phyloP scores from a whole-genome alignment of 2,113 vertebrate genomes.

The Cynoglossus semilaevis region DNA sequence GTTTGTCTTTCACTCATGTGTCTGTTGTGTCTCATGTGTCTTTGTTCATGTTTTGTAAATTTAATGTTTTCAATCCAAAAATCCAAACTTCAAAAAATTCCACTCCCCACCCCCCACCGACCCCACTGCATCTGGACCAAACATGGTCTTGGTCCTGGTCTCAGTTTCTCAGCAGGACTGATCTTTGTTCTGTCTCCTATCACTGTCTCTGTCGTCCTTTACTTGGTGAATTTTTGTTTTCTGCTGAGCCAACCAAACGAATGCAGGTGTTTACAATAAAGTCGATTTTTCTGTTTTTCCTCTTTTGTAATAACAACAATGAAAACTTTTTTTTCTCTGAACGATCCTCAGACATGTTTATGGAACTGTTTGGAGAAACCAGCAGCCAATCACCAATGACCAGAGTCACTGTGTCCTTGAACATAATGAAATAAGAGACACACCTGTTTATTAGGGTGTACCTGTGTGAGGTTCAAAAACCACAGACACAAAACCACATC shows the following conservation, averaged over 20 bases:
- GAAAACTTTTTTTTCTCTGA: neutral
- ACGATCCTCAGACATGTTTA: neutral
- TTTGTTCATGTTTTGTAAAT: conserved; percentile 14
- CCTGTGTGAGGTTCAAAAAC: too few relatives aligned
- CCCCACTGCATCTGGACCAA: conserved; percentile 40
- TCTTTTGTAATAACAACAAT: neutral
- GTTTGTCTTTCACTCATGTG: neutral
- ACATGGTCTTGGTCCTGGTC: conserved; percentile 8
- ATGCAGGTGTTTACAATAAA: conserved; percentile 9
- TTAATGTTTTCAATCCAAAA: neutral
- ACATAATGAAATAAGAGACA: too few relatives aligned
- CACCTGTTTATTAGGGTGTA: too few relatives aligned
- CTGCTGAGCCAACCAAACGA: neutral
- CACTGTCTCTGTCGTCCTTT: neutral
- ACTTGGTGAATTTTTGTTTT: neutral
- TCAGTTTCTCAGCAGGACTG: conserved; percentile 1
- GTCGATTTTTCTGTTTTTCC: neutral
- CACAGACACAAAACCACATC: too few relatives aligned
- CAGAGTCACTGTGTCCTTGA: too few relatives aligned
- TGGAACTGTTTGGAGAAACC: too few relatives aligned
- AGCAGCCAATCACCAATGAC: neutral
- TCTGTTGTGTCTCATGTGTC: too few relatives aligned
- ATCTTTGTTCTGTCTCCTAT: conserved; percentile 21
- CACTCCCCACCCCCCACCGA: too few relatives aligned
- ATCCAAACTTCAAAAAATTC: neutral